Percentiles rank a stretch among this genome's conserved stretches.
Conservation (phyloP, 2,113 vertebrate genomes). For the Psephotus haematonotus region DNA sequence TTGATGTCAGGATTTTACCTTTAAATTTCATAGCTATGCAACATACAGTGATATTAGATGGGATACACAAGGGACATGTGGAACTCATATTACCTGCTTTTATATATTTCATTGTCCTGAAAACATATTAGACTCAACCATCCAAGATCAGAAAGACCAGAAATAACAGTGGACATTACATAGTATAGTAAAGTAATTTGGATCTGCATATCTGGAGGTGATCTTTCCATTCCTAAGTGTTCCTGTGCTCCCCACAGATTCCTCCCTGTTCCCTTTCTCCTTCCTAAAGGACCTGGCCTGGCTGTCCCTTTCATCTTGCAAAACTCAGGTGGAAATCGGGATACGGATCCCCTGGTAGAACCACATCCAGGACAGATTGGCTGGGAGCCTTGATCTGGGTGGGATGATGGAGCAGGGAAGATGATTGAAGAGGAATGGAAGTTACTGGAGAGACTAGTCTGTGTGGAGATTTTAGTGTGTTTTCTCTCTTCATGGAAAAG, state of each 20-base stretch:
- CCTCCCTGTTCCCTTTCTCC: not conserved
- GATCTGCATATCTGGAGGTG: not conserved
- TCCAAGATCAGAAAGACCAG: not conserved
- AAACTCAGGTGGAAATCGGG: fast-evolving
- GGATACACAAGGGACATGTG: not conserved
- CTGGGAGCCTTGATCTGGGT: not conserved
- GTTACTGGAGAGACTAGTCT: not conserved
- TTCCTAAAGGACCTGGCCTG: not conserved
- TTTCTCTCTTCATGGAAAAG: not conserved
- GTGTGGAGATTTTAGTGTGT: not conserved
- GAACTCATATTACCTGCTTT: not conserved
- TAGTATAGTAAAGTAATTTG: not conserved
- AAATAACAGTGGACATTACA: not conserved
- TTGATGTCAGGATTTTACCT: not conserved
- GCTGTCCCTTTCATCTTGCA: not conserved
- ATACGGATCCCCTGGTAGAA: not conserved
- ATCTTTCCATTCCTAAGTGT: not conserved
- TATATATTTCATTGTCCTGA: not conserved
- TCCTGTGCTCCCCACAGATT: not conserved
- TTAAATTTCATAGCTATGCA: not conserved
- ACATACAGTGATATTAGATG: not conserved
- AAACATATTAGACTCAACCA: not conserved
- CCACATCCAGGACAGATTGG: not conserved
- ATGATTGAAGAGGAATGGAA: not conserved
- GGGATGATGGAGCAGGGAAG: not conserved